These are phyloP conservation scores for Sycophila texana DNA, from an alignment of 2,888 invertebrate species.

Conservation along the genomic window DNA sequence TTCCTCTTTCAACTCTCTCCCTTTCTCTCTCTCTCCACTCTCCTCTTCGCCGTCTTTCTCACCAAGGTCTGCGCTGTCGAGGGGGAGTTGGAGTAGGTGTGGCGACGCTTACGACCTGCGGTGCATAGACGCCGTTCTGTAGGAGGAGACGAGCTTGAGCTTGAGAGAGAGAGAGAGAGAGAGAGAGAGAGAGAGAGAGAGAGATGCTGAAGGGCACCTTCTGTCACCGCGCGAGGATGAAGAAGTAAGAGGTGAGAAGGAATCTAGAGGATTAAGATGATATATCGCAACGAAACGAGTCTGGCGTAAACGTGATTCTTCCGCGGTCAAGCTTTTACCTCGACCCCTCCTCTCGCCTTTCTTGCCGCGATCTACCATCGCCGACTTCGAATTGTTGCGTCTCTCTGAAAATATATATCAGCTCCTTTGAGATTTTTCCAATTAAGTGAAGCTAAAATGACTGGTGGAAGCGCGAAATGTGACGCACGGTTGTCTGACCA, in stretches of 20 bases:
- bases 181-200: constrained; percentile 14
- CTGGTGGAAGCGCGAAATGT: no score
- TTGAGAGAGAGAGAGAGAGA: constrained; percentile 10
- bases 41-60: constrained; percentile 9
- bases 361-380: neutral
- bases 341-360: neutral
- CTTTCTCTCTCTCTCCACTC: constrained; percentile 14
- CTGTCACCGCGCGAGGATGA: constrained; percentile 60
- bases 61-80: constrained; percentile 60
- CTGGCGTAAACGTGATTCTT: constrained; percentile 48
- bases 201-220: constrained; percentile 17
- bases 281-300: constrained; percentile 62
- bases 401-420: no score
- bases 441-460: no score
- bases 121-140: constrained; percentile 15
- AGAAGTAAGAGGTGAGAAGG: constrained; percentile 66
- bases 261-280: constrained; percentile 67
- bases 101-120: constrained; percentile 18
- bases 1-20: constrained; percentile 43
- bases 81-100: constrained; percentile 35
- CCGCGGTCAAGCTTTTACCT: constrained; percentile 23
- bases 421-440: no score
- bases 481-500: no score
- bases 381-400: no score
- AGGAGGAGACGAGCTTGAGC: neutral